Evolutionary conservation across 2,888 invertebrate genomes (phyloP).

Genomic region (Salpingus planirostris): DNA sequence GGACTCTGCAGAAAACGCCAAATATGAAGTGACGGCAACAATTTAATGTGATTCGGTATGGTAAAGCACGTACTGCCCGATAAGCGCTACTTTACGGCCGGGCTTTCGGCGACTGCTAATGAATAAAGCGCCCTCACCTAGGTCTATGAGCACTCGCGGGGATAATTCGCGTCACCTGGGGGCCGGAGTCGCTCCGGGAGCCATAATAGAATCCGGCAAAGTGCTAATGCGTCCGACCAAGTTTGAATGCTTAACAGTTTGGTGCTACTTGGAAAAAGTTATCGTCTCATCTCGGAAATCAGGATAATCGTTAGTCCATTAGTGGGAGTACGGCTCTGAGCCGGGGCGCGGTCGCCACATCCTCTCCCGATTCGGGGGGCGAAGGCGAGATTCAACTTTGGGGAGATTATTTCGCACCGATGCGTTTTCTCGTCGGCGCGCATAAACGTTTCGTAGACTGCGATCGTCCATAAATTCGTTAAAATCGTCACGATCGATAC

Average conservation of each 20-base stretch:
- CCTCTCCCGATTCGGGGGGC: too few species aligned
- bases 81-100: too few species aligned
- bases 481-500: constrained; percentile 17
- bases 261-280: constrained; percentile 28
- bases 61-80: too few species aligned
- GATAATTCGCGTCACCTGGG: too few species aligned
- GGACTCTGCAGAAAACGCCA: too few species aligned
- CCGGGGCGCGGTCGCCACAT: constrained; percentile 24
- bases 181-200: too few species aligned
- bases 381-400: constrained; percentile 25
- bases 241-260: constrained; percentile 24
- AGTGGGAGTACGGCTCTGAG: constrained; percentile 30
- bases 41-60: too few species aligned
- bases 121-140: too few species aligned
- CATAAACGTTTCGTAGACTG: constrained; percentile 26
- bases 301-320: constrained; percentile 39
- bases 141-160: too few species aligned
- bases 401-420: constrained; percentile 31
- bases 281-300: constrained; percentile 33
- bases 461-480: constrained; percentile 22
- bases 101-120: too few species aligned
- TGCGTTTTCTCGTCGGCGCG: constrained; percentile 17
- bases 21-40: too few species aligned
- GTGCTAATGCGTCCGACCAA: constrained; percentile 23
- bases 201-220: constrained; percentile 17